A percentile compares a stretch with the other conserved stretches of the same genome.
These are phyloP conservation scores for Mesoclemmys tuberculata DNA, from an alignment of 2,113 vertebrate species.

Conservation along the genomic window DNA sequence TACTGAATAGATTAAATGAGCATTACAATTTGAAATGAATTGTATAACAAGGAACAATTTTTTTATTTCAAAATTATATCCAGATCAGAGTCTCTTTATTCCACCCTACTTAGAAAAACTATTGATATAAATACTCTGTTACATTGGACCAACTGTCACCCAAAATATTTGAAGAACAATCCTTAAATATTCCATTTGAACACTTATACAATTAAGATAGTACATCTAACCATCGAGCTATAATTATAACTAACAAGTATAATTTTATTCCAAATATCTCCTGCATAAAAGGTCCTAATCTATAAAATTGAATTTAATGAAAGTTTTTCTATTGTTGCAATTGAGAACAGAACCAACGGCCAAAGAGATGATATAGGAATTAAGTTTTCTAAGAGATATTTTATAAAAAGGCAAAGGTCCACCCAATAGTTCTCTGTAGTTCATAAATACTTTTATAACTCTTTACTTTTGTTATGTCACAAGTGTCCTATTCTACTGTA, in stretches of 20 bases:
- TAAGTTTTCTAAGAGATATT: neutral
- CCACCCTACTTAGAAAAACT: neutral
- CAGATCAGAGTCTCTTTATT: neutral
- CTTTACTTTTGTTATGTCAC: neutral
- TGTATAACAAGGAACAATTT: neutral
- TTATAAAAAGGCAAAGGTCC: neutral
- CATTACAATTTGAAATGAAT: neutral
- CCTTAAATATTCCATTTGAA: neutral
- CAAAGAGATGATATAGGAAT: neutral
- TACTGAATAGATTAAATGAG: neutral
- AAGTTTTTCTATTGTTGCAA: neutral
- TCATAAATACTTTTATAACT: neutral
- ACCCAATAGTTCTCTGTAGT: neutral
- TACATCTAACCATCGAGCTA: neutral
- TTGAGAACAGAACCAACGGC: neutral
- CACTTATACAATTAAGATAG: neutral
- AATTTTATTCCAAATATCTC: neutral
- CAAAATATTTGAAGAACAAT: neutral
- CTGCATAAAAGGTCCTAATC: neutral
- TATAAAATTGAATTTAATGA: neutral
- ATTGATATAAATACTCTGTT: neutral
- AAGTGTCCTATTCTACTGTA: neutral
- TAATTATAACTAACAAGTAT: neutral
- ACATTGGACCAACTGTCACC: neutral
- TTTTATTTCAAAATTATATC: neutral